A percentile compares a stretch with the other conserved stretches of the same genome.
These are phyloP conservation scores for Artibeus lituratus DNA, from an alignment of 2,797 vertebrate genomes.

Conservation along the genomic window DNA sequence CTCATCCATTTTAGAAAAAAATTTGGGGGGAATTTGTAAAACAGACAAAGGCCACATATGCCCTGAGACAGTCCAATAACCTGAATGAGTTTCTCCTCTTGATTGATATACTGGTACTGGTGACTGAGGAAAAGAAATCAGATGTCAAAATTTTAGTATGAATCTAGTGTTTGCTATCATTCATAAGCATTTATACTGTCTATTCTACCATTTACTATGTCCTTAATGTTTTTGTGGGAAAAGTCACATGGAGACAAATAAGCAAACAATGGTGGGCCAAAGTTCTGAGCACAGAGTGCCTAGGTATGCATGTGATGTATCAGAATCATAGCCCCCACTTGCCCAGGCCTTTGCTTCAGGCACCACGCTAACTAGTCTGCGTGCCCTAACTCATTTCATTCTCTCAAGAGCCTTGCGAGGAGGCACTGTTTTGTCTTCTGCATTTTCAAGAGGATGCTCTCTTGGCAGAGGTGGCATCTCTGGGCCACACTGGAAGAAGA, in stretches of 20 bases:
- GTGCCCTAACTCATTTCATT: background rate
- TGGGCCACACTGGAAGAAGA: too few species aligned
- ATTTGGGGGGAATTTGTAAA: slow-evolving; percentile 61
- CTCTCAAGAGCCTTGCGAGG: background rate
- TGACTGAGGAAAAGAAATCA: slow-evolving; percentile 16
- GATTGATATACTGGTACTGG: slow-evolving; percentile 36
- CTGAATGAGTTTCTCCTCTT: background rate
- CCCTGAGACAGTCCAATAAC: slow-evolving; percentile 27
- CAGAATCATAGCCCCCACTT: background rate
- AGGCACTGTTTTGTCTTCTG: background rate
- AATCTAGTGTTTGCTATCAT: background rate
- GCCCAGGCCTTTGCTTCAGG: background rate
- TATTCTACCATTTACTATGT: background rate
- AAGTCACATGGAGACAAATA: background rate
- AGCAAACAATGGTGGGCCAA: background rate
- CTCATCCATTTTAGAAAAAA: slow-evolving; percentile 58
- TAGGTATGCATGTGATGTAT: fast-evolving
- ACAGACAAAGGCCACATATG: slow-evolving; percentile 46
- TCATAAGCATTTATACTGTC: slow-evolving; percentile 32
- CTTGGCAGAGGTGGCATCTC: too few species aligned
- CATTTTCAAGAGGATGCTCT: background rate
- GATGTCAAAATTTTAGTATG: background rate
- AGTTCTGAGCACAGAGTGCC: background rate
- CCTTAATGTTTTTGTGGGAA: slow-evolving; percentile 24
- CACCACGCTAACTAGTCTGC: background rate